Base-by-base conservation (phyloP, 1,140 invertebrate genomes). In the Leptinotarsa texana region DNA sequence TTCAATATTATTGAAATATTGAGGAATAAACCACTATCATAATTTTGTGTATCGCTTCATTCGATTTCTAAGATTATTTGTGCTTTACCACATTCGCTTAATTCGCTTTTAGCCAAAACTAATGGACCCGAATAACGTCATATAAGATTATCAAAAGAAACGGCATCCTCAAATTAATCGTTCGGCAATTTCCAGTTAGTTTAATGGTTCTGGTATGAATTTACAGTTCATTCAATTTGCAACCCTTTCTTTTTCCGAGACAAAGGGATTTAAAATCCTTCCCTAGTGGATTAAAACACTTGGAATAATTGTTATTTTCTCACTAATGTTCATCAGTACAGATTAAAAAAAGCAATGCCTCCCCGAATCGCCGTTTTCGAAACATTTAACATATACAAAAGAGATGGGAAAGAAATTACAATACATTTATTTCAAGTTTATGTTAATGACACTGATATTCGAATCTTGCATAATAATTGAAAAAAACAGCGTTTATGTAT, bases 271-370 rank as follows among this genome's bases (percentile, higher is more conserved):
- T 67, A 75, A 75, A 77, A 75, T 70, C 74, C 63, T 57, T 77
- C 76, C 78, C 78, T 63, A 63, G 77, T 76, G 78, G 75, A 75
- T 74, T 75, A 73, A 63, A 77, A 77, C 78, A 79, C 78, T 79
- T 77, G 70, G 77, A 79, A 79, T 79, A 79, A 79, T 79, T 79
- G 78, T 79, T 75, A 79, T 79, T 79, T 72, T 75, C 49, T 72
- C 75, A 74, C 74, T 79, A 77, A 79, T 77, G 76, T 51, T 66
- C 69, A 75, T 75, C 73, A 75, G 63, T 69, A 62, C 21, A 76
- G 74, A 74, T 79, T 77, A 79, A 79, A 72, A 63, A 42, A 74
- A 74, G 73, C n/a, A 57, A 57, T 57, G n/a, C 17, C 51, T 57
- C 1, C 17, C 51, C 3, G 51, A 57, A 57, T 57, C 11, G 57